Evolutionary conservation across 2,113 vertebrate species (phyloP).

Genomic region (Sinocyclocheilus anshuiensis): DNA sequence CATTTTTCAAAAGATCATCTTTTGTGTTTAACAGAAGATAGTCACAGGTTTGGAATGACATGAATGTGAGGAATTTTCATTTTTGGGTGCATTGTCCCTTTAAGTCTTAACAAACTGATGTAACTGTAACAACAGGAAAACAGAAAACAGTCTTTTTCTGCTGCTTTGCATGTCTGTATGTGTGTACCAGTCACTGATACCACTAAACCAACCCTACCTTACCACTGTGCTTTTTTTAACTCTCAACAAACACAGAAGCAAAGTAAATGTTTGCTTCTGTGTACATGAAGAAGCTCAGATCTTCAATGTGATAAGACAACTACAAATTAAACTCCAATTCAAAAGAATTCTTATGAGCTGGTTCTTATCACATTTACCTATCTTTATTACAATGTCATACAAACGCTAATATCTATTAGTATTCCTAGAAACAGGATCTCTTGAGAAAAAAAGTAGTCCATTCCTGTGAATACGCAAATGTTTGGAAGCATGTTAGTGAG

Average conservation of each 20-base stretch:
- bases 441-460: not conserved
- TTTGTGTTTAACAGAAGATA: not conserved
- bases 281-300: not conserved
- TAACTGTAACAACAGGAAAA: not conserved
- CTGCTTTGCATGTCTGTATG: not conserved
- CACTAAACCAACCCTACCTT: not conserved
- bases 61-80: not conserved
- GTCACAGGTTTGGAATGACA: not conserved
- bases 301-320: not conserved
- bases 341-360: not conserved
- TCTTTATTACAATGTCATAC: not conserved
- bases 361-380: not conserved
- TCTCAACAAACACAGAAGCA: not conserved
- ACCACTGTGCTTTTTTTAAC: not conserved
- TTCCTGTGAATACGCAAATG: not conserved
- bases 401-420: not conserved
- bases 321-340: not conserved
- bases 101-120: no score
- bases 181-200: not conserved
- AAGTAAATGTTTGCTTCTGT: not conserved
- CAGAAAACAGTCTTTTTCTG: not conserved
- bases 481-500: not conserved
- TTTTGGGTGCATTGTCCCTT: not conserved
- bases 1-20: not conserved
- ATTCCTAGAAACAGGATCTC: not conserved